A percentile compares a stretch with the other conserved stretches of the same genome.
Evolutionary conservation across 1,140 invertebrate genomes (phyloP).

Genomic region (Sesamia nonagrioides): DNA sequence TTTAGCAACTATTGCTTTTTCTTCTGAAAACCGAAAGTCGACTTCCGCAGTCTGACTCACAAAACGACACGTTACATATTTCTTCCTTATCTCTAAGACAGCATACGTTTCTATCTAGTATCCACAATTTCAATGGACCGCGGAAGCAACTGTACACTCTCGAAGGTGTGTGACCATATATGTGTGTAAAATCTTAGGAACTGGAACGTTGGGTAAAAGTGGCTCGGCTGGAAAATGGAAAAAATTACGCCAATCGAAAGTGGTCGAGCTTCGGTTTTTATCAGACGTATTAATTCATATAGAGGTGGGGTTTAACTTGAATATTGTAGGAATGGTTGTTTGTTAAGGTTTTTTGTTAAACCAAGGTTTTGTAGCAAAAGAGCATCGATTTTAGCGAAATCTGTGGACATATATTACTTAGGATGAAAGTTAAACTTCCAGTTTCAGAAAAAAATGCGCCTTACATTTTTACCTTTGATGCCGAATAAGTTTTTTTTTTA

Average conservation of each 20-base stretch:
- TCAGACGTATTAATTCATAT: conserved; percentile 5
- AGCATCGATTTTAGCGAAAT: background rate
- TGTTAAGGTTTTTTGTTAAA: background rate
- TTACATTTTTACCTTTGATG: no score
- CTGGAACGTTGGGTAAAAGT: conserved; percentile 22
- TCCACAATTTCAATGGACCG: background rate
- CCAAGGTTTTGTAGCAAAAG: background rate
- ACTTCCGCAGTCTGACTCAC: no score
- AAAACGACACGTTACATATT: background rate
- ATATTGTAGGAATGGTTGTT: background rate
- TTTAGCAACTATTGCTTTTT: no score
- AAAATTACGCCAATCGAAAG: conserved; percentile 14
- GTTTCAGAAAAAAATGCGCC: no score
- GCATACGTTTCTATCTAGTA: background rate
- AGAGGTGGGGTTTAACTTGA: background rate
- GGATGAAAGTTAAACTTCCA: no score
- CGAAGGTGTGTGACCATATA: conserved; percentile 19
- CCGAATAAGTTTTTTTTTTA: no score
- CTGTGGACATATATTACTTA: background rate
- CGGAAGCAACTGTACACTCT: background rate
- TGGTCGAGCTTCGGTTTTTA: background rate
- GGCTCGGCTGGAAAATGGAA: background rate
- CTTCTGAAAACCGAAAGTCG: no score
- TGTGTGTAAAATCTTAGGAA: conserved; percentile 9
- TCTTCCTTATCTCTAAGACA: background rate